These are phyloP conservation scores for Benthosema pterotum DNA, from an alignment of 2,797 vertebrate species.

Conservation along the genomic window DNA sequence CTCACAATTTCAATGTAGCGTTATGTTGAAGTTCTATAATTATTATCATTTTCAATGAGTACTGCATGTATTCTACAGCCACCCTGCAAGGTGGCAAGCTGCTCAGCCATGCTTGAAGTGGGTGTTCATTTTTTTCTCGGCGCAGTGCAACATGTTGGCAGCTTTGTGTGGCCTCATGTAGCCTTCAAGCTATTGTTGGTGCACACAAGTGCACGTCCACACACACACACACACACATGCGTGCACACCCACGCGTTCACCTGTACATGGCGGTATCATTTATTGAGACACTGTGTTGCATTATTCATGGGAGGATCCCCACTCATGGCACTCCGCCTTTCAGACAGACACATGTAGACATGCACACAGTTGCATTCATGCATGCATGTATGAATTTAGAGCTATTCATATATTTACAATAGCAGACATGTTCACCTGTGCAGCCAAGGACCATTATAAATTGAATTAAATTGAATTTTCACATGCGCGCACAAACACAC, in stretches of 20 bases:
- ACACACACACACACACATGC: background rate
- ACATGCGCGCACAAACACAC: background rate
- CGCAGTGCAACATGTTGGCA: conserved; percentile 13
- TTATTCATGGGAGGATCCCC: conserved; percentile 27
- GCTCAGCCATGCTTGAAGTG: too few relatives aligned
- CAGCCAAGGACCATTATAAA: background rate
- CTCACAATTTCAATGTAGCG: too few relatives aligned
- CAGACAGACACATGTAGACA: background rate
- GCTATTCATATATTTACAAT: background rate
- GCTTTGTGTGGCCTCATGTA: too few relatives aligned
- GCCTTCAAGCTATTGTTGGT: too few relatives aligned
- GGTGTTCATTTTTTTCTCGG: too few relatives aligned
- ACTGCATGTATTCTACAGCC: too few relatives aligned
- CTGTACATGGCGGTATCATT: conserved; percentile 8
- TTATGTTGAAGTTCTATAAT: too few relatives aligned
- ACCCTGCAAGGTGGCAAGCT: too few relatives aligned
- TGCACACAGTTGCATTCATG: conserved; percentile 3
- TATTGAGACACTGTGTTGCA: conserved; percentile 35
- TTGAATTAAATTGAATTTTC: too few relatives aligned
- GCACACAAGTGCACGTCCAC: background rate
- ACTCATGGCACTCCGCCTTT: background rate
- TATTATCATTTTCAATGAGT: too few relatives aligned
- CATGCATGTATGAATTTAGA: conserved; percentile 14
- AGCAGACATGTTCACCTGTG: conserved; percentile 10
- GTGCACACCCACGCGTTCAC: conserved; percentile 4